These are phyloP conservation scores for Beroe ovata DNA, from an alignment of 37 sponge, comb jelly and placozoan species.

Conservation along the genomic window DNA sequence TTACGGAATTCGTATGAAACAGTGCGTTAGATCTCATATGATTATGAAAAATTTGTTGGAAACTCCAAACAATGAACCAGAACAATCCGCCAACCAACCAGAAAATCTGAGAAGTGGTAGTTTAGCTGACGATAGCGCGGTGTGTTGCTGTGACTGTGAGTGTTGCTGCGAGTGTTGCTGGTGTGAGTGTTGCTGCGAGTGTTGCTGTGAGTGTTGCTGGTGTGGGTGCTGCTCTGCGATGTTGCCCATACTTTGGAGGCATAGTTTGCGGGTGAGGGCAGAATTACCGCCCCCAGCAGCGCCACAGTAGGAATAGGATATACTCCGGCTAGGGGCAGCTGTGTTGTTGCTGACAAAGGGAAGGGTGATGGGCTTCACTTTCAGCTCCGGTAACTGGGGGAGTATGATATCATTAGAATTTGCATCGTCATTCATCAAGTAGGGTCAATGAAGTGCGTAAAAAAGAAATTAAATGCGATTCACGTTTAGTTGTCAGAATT, in stretches of 20 bases:
- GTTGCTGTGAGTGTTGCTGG: background rate
- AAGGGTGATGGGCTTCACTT: conserved; percentile 17
- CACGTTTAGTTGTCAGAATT: too few species aligned
- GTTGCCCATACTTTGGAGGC: conserved; percentile 2
- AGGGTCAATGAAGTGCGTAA: too few species aligned
- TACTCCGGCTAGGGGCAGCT: background rate
- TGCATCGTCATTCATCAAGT: too few species aligned
- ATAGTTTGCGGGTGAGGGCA: background rate
- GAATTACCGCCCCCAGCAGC: background rate
- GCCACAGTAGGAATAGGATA: background rate
- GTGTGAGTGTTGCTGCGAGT: background rate
- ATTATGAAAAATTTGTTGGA: too few species aligned
- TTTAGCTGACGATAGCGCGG: background rate
- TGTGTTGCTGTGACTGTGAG: background rate
- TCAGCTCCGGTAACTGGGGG: conserved; percentile 48
- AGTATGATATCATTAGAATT: too few species aligned
- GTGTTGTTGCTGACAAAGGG: background rate
- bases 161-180: background rate
- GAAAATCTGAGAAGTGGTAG: background rate
- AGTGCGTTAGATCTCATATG: too few species aligned
- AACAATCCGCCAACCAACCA: background rate
- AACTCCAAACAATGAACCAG: too few species aligned
- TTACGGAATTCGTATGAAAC: too few species aligned
- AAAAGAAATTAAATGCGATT: too few species aligned
- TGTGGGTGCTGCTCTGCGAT: background rate